Conservation (phyloP, 2,888 invertebrate genomes). For the Pomacea canaliculata region DNA sequence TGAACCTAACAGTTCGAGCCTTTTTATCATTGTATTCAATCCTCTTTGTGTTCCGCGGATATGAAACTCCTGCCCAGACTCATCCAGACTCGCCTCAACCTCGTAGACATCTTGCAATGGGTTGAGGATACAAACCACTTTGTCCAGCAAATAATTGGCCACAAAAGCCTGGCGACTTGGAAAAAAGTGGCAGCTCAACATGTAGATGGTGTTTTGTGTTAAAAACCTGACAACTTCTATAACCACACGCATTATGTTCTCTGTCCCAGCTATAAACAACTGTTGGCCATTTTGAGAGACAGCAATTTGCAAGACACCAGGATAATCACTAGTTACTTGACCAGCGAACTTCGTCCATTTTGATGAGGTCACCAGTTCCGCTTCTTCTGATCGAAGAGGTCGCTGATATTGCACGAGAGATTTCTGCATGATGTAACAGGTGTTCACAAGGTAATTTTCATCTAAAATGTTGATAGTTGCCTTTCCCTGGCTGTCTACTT, state of each 20-base stretch:
- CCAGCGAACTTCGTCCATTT: constrained; percentile 6
- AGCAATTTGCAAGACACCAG: constrained; percentile 24
- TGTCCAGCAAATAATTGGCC: constrained; percentile 25
- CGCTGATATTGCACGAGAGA: constrained; percentile 12
- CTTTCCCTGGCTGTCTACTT: neutral
- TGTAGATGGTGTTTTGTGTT: constrained; percentile 31
- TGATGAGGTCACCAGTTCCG: neutral
- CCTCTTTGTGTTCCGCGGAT: constrained; percentile 12
- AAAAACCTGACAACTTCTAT: constrained; percentile 33
- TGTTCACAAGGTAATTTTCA: constrained; percentile 7
- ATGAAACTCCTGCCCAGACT: neutral
- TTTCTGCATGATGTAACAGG: constrained; percentile 19
- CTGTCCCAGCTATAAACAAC: constrained; percentile 10
- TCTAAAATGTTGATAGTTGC: neutral
- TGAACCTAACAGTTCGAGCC: neutral
- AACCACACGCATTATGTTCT: constrained; percentile 14
- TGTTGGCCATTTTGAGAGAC: neutral
- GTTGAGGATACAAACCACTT: constrained; percentile 25
- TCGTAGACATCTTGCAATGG: neutral
- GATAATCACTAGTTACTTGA: neutral
- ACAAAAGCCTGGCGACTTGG: constrained; percentile 32
- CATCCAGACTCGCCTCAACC: neutral
- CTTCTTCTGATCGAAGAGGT: constrained; percentile 8
- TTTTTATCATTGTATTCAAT: neutral
- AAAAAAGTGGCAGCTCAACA: constrained; percentile 17